phyloP scores from a whole-genome alignment of 2,888 invertebrate genomes.

The Salticus scenicus region DNA sequence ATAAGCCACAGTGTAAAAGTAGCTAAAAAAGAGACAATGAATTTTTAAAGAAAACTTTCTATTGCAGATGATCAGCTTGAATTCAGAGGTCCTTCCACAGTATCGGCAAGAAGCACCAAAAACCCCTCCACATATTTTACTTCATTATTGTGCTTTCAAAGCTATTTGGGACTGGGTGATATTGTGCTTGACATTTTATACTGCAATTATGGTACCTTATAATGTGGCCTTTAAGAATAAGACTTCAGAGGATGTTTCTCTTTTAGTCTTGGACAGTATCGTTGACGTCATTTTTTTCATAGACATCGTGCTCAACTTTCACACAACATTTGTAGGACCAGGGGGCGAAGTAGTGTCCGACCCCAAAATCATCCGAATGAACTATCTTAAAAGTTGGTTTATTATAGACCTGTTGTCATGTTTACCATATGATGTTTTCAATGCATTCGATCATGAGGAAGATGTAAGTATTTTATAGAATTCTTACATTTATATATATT shows the following conservation, averaged over 20 bases:
- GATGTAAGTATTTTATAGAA: conserved; percentile 76
- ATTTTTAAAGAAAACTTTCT: background rate
- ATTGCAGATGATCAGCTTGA: conserved; percentile 94
- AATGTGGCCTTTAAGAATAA: conserved; percentile 99
- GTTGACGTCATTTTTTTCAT: conserved; percentile 99
- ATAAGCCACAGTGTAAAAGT: no score
- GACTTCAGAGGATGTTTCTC: conserved; percentile 95
- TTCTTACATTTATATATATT: background rate
- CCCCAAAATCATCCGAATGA: conserved; percentile 97
- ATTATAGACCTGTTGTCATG: conserved; percentile 99
- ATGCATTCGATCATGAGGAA: conserved; percentile 99
- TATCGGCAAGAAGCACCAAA: conserved; percentile 99
- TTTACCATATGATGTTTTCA: conserved; percentile 99
- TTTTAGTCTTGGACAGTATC: conserved; percentile 95
- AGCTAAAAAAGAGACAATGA: no score
- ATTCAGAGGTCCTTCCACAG: conserved; percentile 98
- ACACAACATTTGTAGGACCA: conserved; percentile 98
- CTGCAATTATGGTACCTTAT: conserved; percentile 98
- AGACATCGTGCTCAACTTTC: conserved; percentile 99
- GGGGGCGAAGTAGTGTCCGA: conserved; percentile 92
- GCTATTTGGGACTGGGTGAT: conserved; percentile 97
- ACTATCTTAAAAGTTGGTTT: conserved; percentile 99
- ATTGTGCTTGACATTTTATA: conserved; percentile 99
- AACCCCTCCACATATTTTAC: conserved; percentile 98
- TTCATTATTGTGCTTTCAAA: conserved; percentile 99